Conservation (phyloP, 2,888 invertebrate species). For the Lycophotia porphyrea region DNA sequence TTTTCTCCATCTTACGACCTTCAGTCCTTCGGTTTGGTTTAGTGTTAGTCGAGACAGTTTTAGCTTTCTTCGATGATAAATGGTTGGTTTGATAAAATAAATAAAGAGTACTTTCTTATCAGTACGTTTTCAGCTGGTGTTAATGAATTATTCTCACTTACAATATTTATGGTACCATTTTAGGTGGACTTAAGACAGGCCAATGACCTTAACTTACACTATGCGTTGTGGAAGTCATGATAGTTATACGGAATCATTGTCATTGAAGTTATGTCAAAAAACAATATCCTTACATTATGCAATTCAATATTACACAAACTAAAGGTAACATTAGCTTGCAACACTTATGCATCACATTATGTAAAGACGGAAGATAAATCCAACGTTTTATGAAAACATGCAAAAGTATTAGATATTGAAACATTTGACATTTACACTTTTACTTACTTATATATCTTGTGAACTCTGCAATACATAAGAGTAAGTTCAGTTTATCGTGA, state of each 20-base stretch:
- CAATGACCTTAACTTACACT: not conserved
- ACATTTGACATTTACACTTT: constrained; percentile 49
- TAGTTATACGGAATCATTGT: not conserved
- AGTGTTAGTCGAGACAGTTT: not conserved
- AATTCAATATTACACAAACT: constrained; percentile 12
- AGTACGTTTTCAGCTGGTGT: not conserved
- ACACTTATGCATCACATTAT: constrained; percentile 47
- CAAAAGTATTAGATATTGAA: constrained; percentile 22
- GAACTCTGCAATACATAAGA: constrained; percentile 25
- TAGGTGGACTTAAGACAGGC: not conserved
- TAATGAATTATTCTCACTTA: not conserved
- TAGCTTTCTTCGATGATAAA: not conserved
- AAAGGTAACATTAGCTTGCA: constrained; percentile 47
- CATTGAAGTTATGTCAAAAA: constrained; percentile 5
- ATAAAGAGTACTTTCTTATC: not conserved
- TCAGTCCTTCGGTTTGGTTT: not conserved
- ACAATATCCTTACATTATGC: constrained; percentile 16
- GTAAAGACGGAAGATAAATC: constrained; percentile 43
- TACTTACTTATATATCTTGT: not conserved
- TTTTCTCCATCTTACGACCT: not conserved
- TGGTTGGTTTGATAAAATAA: too few relatives aligned
- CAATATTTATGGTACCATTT: not conserved
- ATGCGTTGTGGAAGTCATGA: not conserved
- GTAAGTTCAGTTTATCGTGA: not conserved
- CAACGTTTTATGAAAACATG: constrained; percentile 29